Base-by-base conservation (phyloP, 2,797 vertebrate species). In the Enteromius mattozi region DNA sequence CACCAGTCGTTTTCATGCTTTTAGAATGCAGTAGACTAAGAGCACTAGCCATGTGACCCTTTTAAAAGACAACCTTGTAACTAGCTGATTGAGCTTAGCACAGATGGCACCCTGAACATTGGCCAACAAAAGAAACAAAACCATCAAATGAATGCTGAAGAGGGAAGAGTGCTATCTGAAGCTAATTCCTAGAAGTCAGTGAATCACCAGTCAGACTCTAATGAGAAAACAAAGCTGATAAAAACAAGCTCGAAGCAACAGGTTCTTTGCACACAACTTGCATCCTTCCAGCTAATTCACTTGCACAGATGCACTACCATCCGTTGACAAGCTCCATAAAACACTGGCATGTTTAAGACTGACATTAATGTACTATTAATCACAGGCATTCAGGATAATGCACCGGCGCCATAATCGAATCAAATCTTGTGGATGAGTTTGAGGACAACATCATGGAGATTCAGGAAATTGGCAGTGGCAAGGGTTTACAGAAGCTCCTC, bases 51-150 rank as follows among this genome's bases (percentile, higher is more conserved):
- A 42, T 42, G 40, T 49, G 86, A 78, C 72, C 51, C 84, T 91
- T 91, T 87, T 85, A 88, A 91, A 91, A 89, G 86, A 89, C 86
- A 87, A 84, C 88, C 89, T 91, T 88, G 89, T 90, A 87, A 90
- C 89, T 80, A 56, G 76, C 83, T 76, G 82, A 80, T 85, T 86
- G 66, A 83, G 27, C 59, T 86, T 54, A 84, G 81, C 81, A 84
- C 59, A 74, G 75, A 84, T 81, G 78, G 78, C 27, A 78, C 42
- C 40, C 33, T 76, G 63, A 63, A 81, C 74, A 35, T 16, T 78
- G 24, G 79, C 71, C 65, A 70, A 71, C 49, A 74, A 88, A 86
- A 82, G n/a, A 61, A 54, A 8, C 42, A 78, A 72, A 84, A 87
- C 85, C 85, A 89, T 90, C 86, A 90, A 89, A 91, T 82, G 42